phyloP scores from a whole-genome alignment of 2,888 invertebrate genomes.

The Sarcophaga caerulescens region DNA sequence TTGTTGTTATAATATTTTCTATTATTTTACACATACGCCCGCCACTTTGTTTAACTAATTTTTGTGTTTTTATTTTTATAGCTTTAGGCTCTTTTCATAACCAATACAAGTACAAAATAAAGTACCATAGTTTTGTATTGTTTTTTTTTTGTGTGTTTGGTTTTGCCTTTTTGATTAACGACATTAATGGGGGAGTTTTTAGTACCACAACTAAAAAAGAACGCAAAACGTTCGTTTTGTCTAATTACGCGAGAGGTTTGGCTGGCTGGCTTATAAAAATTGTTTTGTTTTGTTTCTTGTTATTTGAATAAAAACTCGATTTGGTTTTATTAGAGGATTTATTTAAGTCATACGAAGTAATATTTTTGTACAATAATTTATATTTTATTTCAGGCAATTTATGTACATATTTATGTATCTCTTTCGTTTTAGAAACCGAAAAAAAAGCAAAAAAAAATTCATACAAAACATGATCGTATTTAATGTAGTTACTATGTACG shows the following conservation, averaged over 20 bases:
- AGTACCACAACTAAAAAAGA: not conserved
- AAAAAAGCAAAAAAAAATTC: too few species aligned
- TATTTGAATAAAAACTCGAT: constrained; percentile 13
- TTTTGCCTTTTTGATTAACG: constrained; percentile 15
- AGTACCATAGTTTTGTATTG: not conserved
- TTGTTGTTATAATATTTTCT: not conserved
- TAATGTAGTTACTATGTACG: not conserved
- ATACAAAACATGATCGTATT: not conserved
- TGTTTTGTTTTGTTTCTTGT: not conserved
- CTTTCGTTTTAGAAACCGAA: not conserved
- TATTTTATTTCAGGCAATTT: not conserved
- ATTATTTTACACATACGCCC: not conserved
- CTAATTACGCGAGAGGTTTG: constrained; percentile 13
- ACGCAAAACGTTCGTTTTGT: constrained; percentile 15
- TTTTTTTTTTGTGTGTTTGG: not conserved
- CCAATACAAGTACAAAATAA: not conserved
- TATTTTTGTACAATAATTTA: not conserved
- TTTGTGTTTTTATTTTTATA: not conserved
- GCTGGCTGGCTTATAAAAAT: not conserved
- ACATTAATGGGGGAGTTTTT: constrained; percentile 19
- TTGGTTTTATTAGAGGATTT: constrained; percentile 18
- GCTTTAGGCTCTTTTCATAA: constrained; percentile 1
- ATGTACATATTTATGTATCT: not conserved
- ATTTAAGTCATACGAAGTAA: not conserved
- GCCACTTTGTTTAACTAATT: not conserved